Percentiles rank a stretch among this genome's conserved stretches.
These are phyloP conservation scores for Notocelia uddmanniana DNA, from an alignment of 2,888 invertebrate species.

Conservation along the genomic window DNA sequence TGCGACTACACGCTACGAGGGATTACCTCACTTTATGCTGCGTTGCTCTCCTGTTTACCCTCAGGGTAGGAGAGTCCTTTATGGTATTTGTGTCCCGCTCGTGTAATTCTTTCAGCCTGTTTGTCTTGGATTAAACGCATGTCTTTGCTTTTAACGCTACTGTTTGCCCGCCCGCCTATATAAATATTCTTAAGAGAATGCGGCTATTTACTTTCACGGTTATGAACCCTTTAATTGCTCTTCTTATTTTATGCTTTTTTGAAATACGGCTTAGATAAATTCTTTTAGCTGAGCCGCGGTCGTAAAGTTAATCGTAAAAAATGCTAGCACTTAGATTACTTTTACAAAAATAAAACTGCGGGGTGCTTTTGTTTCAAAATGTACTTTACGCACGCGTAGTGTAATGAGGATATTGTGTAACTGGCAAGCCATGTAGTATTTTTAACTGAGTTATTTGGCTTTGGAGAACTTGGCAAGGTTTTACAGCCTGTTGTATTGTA, in stretches of 20 bases:
- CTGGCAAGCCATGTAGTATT: slow-evolving; percentile 6
- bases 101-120: slow-evolving; percentile 80
- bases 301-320: slow-evolving; percentile 71
- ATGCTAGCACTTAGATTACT: slow-evolving; percentile 61
- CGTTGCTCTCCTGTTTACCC: slow-evolving; percentile 70
- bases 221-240: slow-evolving; percentile 80
- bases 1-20: slow-evolving; percentile 63
- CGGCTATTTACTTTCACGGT: slow-evolving; percentile 73
- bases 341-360: slow-evolving; percentile 56
- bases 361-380: slow-evolving; percentile 38
- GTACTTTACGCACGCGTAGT: slow-evolving; percentile 15
- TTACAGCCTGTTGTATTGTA: not conserved
- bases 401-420: slow-evolving; percentile 28
- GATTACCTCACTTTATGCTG: slow-evolving; percentile 77
- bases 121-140: slow-evolving; percentile 82
- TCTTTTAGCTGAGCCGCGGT: slow-evolving; percentile 62
- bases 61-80: slow-evolving; percentile 66
- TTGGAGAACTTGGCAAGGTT: slow-evolving; percentile 5
- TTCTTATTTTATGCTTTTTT: slow-evolving; percentile 75
- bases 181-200: slow-evolving; percentile 78
- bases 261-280: slow-evolving; percentile 75
- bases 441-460: slow-evolving; percentile 18
- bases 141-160: slow-evolving; percentile 83
- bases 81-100: slow-evolving; percentile 76
- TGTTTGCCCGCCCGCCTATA: slow-evolving; percentile 77